Conservation (phyloP, 1,140 invertebrate species). For the Papilio glaucus region DNA sequence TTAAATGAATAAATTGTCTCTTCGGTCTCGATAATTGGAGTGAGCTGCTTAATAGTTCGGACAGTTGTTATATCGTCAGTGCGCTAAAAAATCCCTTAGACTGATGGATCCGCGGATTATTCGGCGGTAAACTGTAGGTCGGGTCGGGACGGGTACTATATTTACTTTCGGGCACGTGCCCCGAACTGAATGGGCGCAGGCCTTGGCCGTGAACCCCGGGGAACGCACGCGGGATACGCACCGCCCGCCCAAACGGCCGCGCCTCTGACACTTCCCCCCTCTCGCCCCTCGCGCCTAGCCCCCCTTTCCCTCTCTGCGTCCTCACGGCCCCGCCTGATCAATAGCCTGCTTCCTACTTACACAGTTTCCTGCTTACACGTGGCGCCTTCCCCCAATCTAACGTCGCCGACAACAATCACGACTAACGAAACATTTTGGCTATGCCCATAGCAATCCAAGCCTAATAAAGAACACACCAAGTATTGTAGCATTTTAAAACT, state of each 20-base stretch:
- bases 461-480: background rate
- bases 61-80: background rate
- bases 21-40: background rate
- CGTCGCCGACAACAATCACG: constrained; percentile 9
- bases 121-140: constrained; percentile 46
- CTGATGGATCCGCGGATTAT: constrained; percentile 21
- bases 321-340: constrained; percentile 58
- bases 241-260: constrained; percentile 75
- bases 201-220: constrained; percentile 75
- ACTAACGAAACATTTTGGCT: constrained; percentile 28
- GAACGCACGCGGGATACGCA: constrained; percentile 69
- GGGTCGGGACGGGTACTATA: constrained; percentile 68
- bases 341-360: constrained; percentile 69
- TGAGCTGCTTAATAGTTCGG: background rate
- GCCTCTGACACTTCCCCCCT: constrained; percentile 52
- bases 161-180: constrained; percentile 81
- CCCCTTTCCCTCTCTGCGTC: constrained; percentile 42
- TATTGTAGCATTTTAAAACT: background rate
- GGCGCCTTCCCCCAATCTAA: constrained; percentile 40
- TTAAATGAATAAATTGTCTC: background rate
- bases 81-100: constrained; percentile 16
- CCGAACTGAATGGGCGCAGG: constrained; percentile 73
- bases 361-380: constrained; percentile 54
- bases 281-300: constrained; percentile 29
- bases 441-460: background rate